Conservation (phyloP, 2,113 vertebrate species). For the Natator depressus region DNA sequence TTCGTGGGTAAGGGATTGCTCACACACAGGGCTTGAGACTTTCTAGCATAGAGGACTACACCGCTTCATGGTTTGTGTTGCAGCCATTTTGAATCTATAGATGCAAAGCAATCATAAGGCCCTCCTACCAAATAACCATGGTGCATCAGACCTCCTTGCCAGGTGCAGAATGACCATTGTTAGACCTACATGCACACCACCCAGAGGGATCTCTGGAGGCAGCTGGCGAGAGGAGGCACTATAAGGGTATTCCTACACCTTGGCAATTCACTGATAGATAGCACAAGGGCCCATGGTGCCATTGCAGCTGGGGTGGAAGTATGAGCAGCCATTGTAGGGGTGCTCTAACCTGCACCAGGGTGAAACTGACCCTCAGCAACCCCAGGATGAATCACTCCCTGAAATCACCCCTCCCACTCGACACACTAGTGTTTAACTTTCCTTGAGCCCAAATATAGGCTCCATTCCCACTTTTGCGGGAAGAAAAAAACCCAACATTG, state of each 20-base stretch:
- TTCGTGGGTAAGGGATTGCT: neutral
- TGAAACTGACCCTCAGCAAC: neutral
- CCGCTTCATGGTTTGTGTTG: too few relatives aligned
- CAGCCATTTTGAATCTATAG: neutral
- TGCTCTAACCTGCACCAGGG: neutral
- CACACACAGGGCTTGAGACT: neutral
- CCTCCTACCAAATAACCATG: neutral
- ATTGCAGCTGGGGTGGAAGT: neutral
- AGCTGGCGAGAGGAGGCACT: neutral
- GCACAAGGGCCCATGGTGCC: neutral
- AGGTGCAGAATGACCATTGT: neutral
- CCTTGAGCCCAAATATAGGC: neutral
- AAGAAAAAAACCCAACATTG: neutral
- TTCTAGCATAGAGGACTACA: neutral
- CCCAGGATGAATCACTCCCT: too few relatives aligned
- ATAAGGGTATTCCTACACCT: neutral
- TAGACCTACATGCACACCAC: neutral
- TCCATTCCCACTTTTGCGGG: neutral
- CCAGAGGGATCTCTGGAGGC: too few relatives aligned
- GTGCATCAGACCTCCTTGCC: too few relatives aligned
- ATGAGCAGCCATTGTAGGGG: neutral
- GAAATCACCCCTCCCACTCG: neutral
- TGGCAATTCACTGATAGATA: neutral
- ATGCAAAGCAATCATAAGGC: neutral
- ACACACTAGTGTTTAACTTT: neutral